Conservation (phyloP, 2,113 vertebrate species). For the Nesogale talazaci region DNA sequence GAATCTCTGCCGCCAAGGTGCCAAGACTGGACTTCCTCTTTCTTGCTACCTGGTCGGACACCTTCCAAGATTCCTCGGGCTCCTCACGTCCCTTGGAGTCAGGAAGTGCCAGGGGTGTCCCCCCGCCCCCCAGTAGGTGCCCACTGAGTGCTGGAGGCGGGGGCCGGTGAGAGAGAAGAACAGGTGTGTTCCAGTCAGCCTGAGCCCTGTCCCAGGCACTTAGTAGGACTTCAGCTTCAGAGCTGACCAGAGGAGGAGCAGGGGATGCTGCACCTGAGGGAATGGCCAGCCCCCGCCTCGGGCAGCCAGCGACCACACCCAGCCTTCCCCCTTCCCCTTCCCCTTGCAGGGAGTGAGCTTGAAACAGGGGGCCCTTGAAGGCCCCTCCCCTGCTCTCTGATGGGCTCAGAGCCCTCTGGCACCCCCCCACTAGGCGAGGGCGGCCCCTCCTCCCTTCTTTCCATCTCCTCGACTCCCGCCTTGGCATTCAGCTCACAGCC, state of each 20-base stretch:
- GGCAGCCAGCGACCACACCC: too few species aligned
- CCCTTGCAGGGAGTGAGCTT: rapidly evolving
- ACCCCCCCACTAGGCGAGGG: rapidly evolving
- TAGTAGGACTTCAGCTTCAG: background rate
- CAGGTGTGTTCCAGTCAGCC: background rate
- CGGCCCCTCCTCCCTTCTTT: background rate
- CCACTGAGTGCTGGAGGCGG: background rate
- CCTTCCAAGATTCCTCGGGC: too few species aligned
- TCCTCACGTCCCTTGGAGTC: too few species aligned
- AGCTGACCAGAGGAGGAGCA: background rate
- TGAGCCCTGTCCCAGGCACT: background rate
- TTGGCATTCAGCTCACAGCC: conserved; percentile 35
- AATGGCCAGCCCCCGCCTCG: background rate
- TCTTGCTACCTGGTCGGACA: background rate
- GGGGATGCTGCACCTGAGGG: background rate
- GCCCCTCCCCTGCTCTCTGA: too few species aligned
- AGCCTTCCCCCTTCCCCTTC: too few species aligned
- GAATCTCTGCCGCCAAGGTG: background rate
- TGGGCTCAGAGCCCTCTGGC: background rate
- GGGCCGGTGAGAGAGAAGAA: background rate
- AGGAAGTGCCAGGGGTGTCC: too few species aligned
- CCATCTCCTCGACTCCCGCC: background rate
- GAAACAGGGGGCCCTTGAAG: background rate
- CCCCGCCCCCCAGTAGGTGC: background rate
- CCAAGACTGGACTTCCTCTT: background rate